A percentile compares a stretch with the other conserved stretches of the same genome.
Conservation (phyloP, 2,113 vertebrate species). For the Meleagris gallopavo region DNA sequence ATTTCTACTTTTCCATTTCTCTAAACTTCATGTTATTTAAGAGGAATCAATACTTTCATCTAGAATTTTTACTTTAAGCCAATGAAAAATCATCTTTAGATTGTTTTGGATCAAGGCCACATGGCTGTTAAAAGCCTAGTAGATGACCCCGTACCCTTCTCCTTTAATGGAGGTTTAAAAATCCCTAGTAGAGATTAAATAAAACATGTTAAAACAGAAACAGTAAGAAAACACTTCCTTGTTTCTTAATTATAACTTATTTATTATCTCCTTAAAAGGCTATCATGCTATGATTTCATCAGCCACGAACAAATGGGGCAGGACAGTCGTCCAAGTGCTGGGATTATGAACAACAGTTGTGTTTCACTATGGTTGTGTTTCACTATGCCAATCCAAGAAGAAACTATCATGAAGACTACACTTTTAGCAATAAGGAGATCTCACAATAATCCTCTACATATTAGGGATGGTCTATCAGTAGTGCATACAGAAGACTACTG, state of each 20-base stretch:
- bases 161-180: not conserved
- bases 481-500: constrained; percentile 34
- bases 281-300: constrained; percentile 68
- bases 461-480: not conserved
- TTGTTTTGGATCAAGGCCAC: not conserved
- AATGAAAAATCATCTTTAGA: not conserved
- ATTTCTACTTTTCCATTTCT: not conserved
- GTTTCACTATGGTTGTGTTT: constrained; percentile 7
- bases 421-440: constrained; percentile 3
- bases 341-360: constrained; percentile 32
- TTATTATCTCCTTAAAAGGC: constrained; percentile 22
- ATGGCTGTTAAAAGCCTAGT: not conserved
- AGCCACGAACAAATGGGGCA: constrained; percentile 64
- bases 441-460: not conserved
- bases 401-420: not conserved
- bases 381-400: constrained; percentile 12
- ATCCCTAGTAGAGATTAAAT: not conserved
- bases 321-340: constrained; percentile 30
- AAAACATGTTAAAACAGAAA: not conserved
- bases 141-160: not conserved
- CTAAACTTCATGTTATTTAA: not conserved
- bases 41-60: not conserved
- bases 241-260: constrained; percentile 54
- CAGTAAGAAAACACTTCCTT: not conserved
- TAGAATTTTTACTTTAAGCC: not conserved